phyloP scores from a whole-genome alignment of 2,888 invertebrate genomes.

The Heteromurus nitidus region DNA sequence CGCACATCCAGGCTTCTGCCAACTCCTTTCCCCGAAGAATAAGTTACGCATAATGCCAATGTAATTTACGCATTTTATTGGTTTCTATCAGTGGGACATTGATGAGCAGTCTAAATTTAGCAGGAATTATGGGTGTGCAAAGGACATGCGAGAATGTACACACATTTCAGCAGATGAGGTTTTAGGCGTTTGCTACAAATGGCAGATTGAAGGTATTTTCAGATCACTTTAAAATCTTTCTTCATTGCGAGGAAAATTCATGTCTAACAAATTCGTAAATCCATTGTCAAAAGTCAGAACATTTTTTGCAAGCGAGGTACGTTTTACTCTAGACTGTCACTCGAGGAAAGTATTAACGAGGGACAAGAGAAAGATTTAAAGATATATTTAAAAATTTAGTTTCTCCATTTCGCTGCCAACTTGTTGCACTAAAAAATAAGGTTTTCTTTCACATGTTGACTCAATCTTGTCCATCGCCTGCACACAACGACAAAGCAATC shows the following conservation, averaged over 20 bases:
- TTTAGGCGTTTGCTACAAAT: no score
- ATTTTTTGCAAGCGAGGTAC: no score
- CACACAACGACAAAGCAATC: not conserved
- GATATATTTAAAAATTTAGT: no score
- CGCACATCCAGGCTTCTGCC: not conserved
- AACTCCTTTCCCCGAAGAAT: not conserved
- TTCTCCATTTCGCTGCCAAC: not conserved
- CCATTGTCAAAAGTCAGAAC: no score
- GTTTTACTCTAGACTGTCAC: no score
- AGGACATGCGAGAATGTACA: no score
- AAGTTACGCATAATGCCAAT: not conserved
- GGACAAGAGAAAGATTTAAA: not conserved
- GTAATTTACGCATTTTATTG: conserved; percentile 8
- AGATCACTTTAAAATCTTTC: no score
- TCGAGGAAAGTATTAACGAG: no score
- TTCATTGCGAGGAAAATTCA: not conserved
- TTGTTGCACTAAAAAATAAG: not conserved
- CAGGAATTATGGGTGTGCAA: no score
- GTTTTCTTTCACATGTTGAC: not conserved
- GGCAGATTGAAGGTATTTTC: no score
- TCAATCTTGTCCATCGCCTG: not conserved
- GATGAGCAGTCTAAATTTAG: conserved; percentile 13
- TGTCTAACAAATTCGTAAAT: no score
- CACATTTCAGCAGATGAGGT: no score
- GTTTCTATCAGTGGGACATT: not conserved